Conservation (phyloP, 2,113 vertebrate species). For the Trematocara stigmaticum region DNA sequence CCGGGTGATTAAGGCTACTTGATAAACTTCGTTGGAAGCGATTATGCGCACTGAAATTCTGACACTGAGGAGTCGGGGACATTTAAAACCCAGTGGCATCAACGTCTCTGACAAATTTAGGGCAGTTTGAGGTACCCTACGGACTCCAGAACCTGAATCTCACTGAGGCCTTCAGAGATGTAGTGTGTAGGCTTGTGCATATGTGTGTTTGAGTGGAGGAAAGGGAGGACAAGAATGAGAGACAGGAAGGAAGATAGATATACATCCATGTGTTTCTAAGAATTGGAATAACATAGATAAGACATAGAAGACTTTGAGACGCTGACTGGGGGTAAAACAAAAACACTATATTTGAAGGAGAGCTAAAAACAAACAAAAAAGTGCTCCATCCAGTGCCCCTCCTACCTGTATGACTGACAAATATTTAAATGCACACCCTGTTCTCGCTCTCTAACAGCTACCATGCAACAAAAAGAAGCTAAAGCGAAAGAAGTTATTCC, state of each 20-base stretch:
- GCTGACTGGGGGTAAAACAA: conserved; percentile 58
- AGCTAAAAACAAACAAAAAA: conserved; percentile 45
- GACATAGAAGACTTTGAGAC: conserved; percentile 68
- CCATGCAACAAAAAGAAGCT: not conserved
- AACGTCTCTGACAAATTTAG: conserved; percentile 68
- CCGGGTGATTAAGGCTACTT: conserved; percentile 3
- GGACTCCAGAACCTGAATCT: conserved; percentile 43
- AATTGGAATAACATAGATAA: conserved; percentile 68
- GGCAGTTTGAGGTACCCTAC: conserved; percentile 59
- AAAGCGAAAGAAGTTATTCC: conserved; percentile 16
- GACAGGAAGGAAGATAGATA: conserved; percentile 39
- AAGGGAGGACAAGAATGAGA: conserved; percentile 31
- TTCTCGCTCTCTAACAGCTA: not conserved
- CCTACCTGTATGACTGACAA: conserved; percentile 26
- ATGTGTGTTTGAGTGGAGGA: conserved; percentile 25
- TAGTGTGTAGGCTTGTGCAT: conserved; percentile 20
- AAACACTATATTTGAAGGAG: conserved; percentile 58
- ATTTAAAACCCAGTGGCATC: conserved; percentile 53
- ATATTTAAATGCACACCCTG: conserved; percentile 10
- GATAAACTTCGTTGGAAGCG: conserved; percentile 28
- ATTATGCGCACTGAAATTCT: conserved; percentile 26
- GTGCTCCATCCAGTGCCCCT: conserved; percentile 81
- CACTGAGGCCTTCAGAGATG: conserved; percentile 18
- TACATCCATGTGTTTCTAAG: conserved; percentile 41
- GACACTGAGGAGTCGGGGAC: conserved; percentile 42